These are phyloP conservation scores for Myripristis murdjan DNA, from an alignment of 2,797 vertebrate genomes.

Conservation along the genomic window DNA sequence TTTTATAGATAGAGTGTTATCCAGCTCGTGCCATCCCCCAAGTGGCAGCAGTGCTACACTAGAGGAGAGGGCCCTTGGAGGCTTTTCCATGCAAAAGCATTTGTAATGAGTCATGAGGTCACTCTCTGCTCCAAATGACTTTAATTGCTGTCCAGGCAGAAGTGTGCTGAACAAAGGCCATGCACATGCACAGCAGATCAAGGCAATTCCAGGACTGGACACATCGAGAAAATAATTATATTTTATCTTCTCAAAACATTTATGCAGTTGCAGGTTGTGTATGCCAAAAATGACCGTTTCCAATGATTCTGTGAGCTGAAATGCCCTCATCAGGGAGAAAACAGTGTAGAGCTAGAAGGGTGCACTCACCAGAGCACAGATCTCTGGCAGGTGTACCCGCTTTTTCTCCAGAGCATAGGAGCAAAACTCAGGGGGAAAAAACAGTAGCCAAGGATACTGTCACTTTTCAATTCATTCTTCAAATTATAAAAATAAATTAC, in stretches of 20 bases:
- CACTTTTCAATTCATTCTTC: no score
- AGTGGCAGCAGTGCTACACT: slow-evolving; percentile 68
- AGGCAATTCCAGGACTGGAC: slow-evolving; percentile 25
- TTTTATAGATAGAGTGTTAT: slow-evolving; percentile 78
- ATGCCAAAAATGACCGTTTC: slow-evolving; percentile 6
- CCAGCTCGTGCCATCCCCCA: slow-evolving; percentile 68
- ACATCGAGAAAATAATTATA: slow-evolving; percentile 16
- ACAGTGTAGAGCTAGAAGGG: slow-evolving; percentile 1
- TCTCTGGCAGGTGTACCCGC: no score
- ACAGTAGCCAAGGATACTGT: no score
- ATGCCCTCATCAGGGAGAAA: background rate
- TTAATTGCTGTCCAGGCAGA: slow-evolving; percentile 78
- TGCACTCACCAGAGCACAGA: no score
- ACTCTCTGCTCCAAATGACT: slow-evolving; percentile 72
- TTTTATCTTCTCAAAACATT: slow-evolving; percentile 12
- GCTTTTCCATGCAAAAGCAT: slow-evolving; percentile 71
- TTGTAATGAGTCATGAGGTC: slow-evolving; percentile 78
- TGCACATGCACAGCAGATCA: slow-evolving; percentile 48
- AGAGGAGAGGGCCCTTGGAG: slow-evolving; percentile 63
- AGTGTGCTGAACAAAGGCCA: slow-evolving; percentile 72
- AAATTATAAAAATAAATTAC: no score
- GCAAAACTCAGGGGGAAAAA: no score
- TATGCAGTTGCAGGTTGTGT: slow-evolving; percentile 16
- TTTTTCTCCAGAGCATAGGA: no score
- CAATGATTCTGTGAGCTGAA: slow-evolving; percentile 6